Evolutionary conservation across 2,888 invertebrate genomes (phyloP).

Genomic region (Osmoderma eremita): DNA sequence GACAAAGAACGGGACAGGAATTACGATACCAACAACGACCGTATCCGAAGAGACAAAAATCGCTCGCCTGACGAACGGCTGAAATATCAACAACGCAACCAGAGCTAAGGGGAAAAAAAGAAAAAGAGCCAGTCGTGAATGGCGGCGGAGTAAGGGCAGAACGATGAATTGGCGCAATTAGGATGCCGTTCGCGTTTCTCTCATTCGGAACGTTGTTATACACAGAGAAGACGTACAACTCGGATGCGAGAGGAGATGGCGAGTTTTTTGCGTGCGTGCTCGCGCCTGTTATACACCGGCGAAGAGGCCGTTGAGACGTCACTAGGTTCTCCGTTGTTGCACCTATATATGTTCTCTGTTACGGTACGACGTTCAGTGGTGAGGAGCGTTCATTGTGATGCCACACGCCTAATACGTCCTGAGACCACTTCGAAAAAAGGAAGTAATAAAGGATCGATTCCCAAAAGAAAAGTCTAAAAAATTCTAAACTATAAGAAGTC

Average conservation of each 20-base stretch:
- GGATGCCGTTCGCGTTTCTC: slow-evolving; percentile 40
- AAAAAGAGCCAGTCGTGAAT: background rate
- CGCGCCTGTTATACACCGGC: slow-evolving; percentile 19
- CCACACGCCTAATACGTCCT: slow-evolving; percentile 18
- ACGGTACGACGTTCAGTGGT: too few species aligned
- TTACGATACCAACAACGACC: slow-evolving; percentile 15
- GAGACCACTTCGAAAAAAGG: slow-evolving; percentile 5
- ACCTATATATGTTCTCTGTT: slow-evolving; percentile 3
- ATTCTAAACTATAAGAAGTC: background rate
- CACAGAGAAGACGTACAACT: slow-evolving; percentile 31
- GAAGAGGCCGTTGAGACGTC: slow-evolving; percentile 4
- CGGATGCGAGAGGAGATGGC: slow-evolving; percentile 14
- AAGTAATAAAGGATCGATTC: slow-evolving; percentile 5
- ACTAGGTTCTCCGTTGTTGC: background rate
- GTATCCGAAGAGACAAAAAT: slow-evolving; percentile 27
- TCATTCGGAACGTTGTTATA: slow-evolving; percentile 41
- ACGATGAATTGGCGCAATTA: slow-evolving; percentile 39
- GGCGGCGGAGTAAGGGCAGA: slow-evolving; percentile 1
- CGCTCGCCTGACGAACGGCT: slow-evolving; percentile 1
- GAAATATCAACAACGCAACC: background rate
- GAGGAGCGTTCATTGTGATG: slow-evolving; percentile 19
- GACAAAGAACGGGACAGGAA: slow-evolving; percentile 24
- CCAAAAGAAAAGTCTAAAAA: slow-evolving; percentile 8
- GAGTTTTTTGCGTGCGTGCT: slow-evolving; percentile 24
- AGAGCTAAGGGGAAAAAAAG: background rate